Conservation (phyloP, 2,113 vertebrate species). For the Tiliqua scincoides region DNA sequence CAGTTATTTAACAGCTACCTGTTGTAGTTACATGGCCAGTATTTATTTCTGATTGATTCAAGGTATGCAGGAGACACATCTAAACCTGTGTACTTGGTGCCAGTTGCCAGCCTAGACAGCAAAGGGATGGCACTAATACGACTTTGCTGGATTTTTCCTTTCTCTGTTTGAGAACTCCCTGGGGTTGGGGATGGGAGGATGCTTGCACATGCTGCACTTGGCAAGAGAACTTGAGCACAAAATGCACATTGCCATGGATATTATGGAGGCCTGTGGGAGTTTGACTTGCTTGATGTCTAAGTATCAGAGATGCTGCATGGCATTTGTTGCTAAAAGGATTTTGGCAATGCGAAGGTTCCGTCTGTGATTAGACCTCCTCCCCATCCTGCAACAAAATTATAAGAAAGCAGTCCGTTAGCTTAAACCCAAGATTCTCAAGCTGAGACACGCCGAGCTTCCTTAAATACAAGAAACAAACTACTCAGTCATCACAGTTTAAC, state of each 20-base stretch:
- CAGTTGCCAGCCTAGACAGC: too few species aligned
- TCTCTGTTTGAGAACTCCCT: background rate
- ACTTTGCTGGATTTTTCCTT: background rate
- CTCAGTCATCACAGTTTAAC: background rate
- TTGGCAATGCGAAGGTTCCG: background rate
- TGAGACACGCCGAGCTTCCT: background rate
- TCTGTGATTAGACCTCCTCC: background rate
- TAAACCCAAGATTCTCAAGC: background rate
- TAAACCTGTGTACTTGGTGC: too few species aligned
- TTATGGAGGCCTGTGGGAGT: background rate
- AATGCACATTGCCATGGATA: background rate
- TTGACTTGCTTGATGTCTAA: background rate
- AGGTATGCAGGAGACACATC: too few species aligned
- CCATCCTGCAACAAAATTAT: background rate
- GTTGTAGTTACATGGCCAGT: too few species aligned
- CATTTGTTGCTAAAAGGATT: background rate
- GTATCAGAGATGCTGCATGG: background rate
- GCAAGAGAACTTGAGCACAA: background rate
- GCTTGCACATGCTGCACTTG: background rate
- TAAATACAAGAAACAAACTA: background rate
- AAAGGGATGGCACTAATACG: background rate
- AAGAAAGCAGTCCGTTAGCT: background rate
- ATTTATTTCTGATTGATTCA: too few species aligned
- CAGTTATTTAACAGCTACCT: too few species aligned
- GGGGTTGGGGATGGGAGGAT: background rate